These are phyloP conservation scores for Tenthredo mesomela DNA, from an alignment of 2,888 invertebrate species.

Conservation along the genomic window DNA sequence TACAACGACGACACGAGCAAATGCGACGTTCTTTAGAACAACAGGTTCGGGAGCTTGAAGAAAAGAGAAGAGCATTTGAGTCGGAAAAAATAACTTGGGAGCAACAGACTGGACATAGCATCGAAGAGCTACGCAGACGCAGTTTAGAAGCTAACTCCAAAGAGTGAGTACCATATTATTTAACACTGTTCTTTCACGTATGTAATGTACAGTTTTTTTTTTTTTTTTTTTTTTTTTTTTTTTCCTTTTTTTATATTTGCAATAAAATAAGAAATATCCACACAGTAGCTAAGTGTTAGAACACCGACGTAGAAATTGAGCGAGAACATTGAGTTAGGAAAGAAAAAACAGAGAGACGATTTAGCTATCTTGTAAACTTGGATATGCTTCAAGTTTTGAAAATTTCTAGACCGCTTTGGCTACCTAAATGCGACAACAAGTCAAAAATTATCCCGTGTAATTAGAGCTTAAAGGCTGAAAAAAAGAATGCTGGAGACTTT, in stretches of 20 bases:
- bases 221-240: conserved; percentile 32
- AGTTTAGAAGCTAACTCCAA: conserved; percentile 94
- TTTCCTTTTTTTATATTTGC: neutral
- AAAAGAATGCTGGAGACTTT: neutral
- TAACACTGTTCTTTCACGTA: conserved; percentile 47
- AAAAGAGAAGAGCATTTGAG: conserved; percentile 91
- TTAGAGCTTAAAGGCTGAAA: neutral
- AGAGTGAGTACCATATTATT: conserved; percentile 83
- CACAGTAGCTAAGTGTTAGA: neutral
- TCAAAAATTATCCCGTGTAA: neutral
- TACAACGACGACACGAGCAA: conserved; percentile 94
- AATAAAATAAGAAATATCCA: neutral
- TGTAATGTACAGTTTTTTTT: conserved; percentile 40
- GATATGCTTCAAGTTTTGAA: neutral
- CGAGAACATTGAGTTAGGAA: neutral
- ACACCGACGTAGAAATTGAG: neutral
- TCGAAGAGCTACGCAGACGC: conserved; percentile 92
- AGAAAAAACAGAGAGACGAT: neutral
- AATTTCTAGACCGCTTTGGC: neutral
- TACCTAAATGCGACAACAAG: neutral
- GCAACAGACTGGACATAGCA: conserved; percentile 91
- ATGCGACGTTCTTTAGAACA: conserved; percentile 89
- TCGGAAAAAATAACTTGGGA: conserved; percentile 95
- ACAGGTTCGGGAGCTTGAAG: conserved; percentile 95
- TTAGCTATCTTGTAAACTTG: neutral